These are phyloP conservation scores for Lathamus discolor DNA, from an alignment of 2,113 vertebrate genomes.

Conservation along the genomic window DNA sequence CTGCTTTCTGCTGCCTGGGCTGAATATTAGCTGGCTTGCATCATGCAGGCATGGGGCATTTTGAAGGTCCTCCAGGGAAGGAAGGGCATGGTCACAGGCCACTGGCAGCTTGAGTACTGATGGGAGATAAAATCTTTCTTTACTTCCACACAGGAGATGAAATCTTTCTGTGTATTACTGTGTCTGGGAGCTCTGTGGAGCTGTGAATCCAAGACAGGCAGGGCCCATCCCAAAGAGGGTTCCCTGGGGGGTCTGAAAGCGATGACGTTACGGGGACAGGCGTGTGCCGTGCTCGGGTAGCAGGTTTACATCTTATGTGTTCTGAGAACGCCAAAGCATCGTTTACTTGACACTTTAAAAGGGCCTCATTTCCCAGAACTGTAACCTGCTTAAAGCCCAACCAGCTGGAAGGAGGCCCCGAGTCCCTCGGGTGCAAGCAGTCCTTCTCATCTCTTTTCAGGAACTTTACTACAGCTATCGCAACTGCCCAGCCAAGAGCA, in stretches of 20 bases:
- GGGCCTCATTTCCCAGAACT: conserved; percentile 32
- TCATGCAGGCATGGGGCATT: background rate
- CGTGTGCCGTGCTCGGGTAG: background rate
- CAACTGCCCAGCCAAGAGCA: background rate
- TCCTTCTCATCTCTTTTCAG: background rate
- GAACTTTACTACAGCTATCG: background rate
- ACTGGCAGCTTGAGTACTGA: background rate
- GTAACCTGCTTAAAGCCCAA: conserved; percentile 9
- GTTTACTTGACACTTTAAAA: background rate
- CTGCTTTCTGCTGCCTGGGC: background rate
- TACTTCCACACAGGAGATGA: background rate
- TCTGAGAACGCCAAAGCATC: background rate
- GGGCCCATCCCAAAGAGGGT: background rate
- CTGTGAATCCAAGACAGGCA: background rate
- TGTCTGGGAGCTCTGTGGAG: background rate
- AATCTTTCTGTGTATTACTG: background rate
- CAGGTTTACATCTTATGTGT: background rate
- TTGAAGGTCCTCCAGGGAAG: background rate
- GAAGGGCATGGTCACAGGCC: background rate
- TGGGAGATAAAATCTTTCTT: background rate
- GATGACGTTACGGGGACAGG: background rate
- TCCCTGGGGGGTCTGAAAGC: background rate
- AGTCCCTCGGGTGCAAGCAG: background rate
- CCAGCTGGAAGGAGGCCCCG: conserved; percentile 27
- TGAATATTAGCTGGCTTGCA: background rate